A percentile compares a stretch with the other conserved stretches of the same genome.
Evolutionary conservation across 2,888 invertebrate genomes (phyloP).

Genomic region (Trissolcus brochymenae): DNA sequence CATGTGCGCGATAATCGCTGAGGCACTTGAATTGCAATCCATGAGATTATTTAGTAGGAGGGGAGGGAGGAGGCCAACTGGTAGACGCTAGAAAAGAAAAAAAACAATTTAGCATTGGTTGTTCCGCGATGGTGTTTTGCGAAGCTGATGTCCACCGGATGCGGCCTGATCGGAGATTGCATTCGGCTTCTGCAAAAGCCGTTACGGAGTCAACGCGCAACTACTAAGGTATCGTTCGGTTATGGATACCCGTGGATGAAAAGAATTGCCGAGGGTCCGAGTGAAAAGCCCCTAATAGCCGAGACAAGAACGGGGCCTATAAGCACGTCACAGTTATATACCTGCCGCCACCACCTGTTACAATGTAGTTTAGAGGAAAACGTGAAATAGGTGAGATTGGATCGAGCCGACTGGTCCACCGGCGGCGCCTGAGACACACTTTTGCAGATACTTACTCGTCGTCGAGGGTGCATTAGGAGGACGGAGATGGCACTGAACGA

Average conservation of each 20-base stretch:
- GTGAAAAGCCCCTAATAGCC: constrained; percentile 26
- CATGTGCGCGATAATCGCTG: constrained; percentile 9
- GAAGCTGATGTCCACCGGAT: too few relatives aligned
- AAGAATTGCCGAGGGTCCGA: constrained; percentile 10
- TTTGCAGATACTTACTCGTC: constrained; percentile 64
- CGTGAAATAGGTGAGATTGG: constrained; percentile 3
- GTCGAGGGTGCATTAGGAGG: constrained; percentile 63
- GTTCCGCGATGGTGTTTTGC: not conserved
- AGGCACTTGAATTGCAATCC: constrained; percentile 19
- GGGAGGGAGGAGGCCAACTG: too few relatives aligned
- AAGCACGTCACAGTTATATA: constrained; percentile 36
- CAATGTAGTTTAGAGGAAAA: constrained; percentile 1
- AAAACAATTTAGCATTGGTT: not conserved
- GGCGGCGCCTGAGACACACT: not conserved
- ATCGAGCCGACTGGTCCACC: constrained; percentile 22
- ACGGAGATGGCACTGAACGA: constrained; percentile 53
- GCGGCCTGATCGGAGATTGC: not conserved
- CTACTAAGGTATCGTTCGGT: constrained; percentile 33
- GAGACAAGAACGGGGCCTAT: constrained; percentile 33
- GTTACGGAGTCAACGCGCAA: constrained; percentile 14
- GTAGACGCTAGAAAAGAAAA: too few relatives aligned
- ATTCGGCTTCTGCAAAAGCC: constrained; percentile 13
- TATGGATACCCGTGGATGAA: constrained; percentile 17
- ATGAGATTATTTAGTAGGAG: not conserved
- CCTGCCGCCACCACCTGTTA: constrained; percentile 52